A percentile compares a stretch with the other conserved stretches of the same genome.
phyloP scores from a whole-genome alignment of 2,888 invertebrate genomes.

The Operophtera brumata region DNA sequence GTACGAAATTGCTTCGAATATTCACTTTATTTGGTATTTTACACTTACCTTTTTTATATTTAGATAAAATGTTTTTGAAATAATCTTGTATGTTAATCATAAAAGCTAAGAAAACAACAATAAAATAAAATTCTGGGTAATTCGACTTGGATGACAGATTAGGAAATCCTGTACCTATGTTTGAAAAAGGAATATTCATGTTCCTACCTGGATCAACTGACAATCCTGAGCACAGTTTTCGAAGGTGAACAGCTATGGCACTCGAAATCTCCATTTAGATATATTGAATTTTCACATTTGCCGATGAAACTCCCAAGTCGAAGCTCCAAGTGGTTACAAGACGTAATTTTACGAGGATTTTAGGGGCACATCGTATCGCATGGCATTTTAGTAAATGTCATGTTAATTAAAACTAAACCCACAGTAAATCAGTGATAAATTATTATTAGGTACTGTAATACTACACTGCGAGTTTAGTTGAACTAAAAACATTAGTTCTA shows the following conservation, averaged over 20 bases:
- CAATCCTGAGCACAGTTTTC: conserved; percentile 67
- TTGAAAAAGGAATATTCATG: conserved; percentile 47
- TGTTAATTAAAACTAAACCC: too few relatives aligned
- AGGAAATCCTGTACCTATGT: conserved; percentile 12
- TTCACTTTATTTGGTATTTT: too few relatives aligned
- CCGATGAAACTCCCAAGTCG: not conserved
- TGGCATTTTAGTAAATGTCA: too few relatives aligned
- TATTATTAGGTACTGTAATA: too few relatives aligned
- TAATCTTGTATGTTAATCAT: conserved; percentile 59
- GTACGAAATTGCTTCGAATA: too few relatives aligned
- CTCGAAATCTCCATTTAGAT: conserved; percentile 53
- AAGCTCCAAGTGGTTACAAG: not conserved
- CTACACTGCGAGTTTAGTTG: too few relatives aligned
- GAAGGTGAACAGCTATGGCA: conserved; percentile 60
- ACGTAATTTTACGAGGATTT: too few relatives aligned
- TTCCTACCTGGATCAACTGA: conserved; percentile 66
- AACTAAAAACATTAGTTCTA: too few relatives aligned
- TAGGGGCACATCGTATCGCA: too few relatives aligned
- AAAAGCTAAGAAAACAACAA: conserved; percentile 23
- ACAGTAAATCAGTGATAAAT: too few relatives aligned
- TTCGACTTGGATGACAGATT: conserved; percentile 23
- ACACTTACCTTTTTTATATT: conserved; percentile 38
- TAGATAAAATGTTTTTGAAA: conserved; percentile 43
- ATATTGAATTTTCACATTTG: not conserved
- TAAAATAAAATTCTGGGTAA: conserved; percentile 14